These are phyloP conservation scores for Melanerpes aurifrons DNA, from an alignment of 2,113 vertebrate species.

Conservation along the genomic window DNA sequence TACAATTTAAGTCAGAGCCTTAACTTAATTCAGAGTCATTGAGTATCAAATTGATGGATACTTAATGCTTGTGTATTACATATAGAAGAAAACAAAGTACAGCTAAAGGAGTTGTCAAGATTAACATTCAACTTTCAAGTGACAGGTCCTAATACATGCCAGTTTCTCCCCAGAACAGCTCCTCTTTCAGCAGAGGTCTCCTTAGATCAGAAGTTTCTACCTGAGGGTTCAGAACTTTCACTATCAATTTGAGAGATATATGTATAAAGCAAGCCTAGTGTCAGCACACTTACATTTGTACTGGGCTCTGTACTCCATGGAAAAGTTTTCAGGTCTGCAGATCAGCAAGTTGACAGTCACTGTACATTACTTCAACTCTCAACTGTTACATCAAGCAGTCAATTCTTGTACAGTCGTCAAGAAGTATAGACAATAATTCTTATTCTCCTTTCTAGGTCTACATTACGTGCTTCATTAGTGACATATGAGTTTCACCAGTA, in stretches of 20 bases:
- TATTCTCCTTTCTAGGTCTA: background rate
- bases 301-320: background rate
- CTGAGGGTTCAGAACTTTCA: background rate
- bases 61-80: background rate
- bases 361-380: background rate
- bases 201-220: background rate
- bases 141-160: no score
- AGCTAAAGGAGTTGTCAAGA: background rate
- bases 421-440: background rate
- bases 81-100: background rate
- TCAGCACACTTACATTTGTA: background rate
- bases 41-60: background rate
- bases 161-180: background rate
- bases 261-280: background rate
- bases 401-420: background rate
- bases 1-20: background rate
- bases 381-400: background rate
- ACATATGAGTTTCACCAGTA: background rate
- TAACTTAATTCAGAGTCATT: background rate
- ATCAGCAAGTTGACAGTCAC: background rate
- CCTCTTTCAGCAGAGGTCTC: background rate
- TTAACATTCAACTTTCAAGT: background rate
- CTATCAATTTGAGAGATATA: background rate
- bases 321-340: background rate
- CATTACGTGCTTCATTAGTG: background rate